A percentile compares a stretch with the other conserved stretches of the same genome.
These are phyloP conservation scores for Grus americana DNA, from an alignment of 2,113 vertebrate genomes.

Conservation along the genomic window DNA sequence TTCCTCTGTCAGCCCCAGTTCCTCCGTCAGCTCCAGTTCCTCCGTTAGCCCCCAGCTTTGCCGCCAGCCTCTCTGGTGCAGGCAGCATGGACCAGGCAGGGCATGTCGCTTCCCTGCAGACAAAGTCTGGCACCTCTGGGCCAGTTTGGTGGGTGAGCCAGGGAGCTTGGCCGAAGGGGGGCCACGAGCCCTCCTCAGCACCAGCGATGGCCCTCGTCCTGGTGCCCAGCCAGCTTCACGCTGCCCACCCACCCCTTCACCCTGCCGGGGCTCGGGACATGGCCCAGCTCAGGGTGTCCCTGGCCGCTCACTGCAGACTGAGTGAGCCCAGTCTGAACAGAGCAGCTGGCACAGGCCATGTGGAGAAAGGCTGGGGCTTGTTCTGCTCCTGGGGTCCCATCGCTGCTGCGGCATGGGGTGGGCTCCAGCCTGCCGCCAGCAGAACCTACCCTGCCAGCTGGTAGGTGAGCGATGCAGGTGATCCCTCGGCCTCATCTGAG, in stretches of 20 bases:
- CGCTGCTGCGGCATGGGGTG: rapidly evolving
- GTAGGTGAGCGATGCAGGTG: not conserved
- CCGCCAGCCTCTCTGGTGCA: not conserved
- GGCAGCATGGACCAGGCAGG: not conserved
- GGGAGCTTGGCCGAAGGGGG: not conserved
- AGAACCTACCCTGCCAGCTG: not conserved
- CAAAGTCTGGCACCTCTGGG: not conserved
- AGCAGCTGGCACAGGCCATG: not conserved
- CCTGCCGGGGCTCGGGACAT: rapidly evolving
- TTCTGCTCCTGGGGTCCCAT: not conserved
- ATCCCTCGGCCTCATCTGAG: not conserved
- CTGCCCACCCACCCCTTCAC: not conserved
- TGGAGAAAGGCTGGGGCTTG: not conserved
- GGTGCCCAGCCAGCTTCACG: not conserved
- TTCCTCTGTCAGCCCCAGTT: not conserved
- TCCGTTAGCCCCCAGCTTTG: not conserved
- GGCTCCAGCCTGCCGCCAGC: not conserved
- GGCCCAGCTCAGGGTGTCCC: not conserved
- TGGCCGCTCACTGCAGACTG: not conserved
- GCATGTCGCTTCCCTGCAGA: not conserved
- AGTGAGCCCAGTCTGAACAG: not conserved
- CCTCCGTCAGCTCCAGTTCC: not conserved
- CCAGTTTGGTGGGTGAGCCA: not conserved
- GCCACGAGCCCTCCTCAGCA: not conserved
- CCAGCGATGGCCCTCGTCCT: rapidly evolving